Conservation (phyloP, 2,797 vertebrate genomes). For the Rachycentron canadum region DNA sequence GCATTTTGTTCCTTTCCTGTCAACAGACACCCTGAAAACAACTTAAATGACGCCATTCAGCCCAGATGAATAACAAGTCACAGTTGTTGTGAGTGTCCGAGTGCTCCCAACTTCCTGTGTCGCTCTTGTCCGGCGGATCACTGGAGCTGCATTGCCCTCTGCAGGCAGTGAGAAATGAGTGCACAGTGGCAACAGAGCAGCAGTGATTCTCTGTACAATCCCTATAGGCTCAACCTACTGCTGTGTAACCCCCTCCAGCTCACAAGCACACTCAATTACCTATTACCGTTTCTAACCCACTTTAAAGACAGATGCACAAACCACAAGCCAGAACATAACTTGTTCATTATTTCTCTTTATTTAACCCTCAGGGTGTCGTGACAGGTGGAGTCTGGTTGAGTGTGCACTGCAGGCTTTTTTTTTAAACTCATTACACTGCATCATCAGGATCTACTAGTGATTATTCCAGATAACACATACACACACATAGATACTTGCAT, state of each 20-base stretch:
- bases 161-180: conserved; percentile 26
- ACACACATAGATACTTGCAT: not conserved
- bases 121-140: not conserved
- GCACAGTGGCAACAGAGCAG: conserved; percentile 16
- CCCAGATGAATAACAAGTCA: conserved; percentile 29
- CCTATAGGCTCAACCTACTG: conserved; percentile 33
- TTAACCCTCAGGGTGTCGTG: conserved; percentile 39
- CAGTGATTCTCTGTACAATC: conserved; percentile 11
- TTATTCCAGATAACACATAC: conserved; percentile 1
- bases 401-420: conserved; percentile 20
- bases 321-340: conserved; percentile 23
- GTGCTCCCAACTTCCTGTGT: not conserved
- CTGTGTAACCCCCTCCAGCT: conserved; percentile 45
- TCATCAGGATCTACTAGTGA: conserved; percentile 24
- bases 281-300: conserved; percentile 30
- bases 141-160: conserved; percentile 74
- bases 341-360: conserved; percentile 47
- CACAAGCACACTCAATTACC: conserved; percentile 56
- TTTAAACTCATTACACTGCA: conserved; percentile 2
- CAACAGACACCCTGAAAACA: conserved; percentile 35
- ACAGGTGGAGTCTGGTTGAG: conserved; percentile 20
- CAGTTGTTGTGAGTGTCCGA: not conserved
- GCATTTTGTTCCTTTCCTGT: conserved; percentile 28
- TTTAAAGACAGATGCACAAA: conserved; percentile 57
- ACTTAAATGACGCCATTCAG: conserved; percentile 39